Conservation (phyloP, 1,140 invertebrate genomes). For the Tetramorium parvispinum region DNA sequence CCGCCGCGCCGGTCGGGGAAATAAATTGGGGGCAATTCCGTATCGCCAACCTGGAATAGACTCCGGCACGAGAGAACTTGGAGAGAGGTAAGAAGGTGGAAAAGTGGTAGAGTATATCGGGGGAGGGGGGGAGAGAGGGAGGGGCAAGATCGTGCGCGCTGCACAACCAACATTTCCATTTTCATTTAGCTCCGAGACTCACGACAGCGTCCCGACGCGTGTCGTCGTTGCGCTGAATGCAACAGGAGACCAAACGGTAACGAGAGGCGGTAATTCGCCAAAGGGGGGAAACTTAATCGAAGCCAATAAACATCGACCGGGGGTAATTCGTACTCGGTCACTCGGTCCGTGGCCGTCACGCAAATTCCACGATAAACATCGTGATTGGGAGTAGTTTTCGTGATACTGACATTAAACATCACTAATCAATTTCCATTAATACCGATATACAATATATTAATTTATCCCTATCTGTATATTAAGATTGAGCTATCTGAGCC, state of each 20-base stretch:
- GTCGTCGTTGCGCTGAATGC: constrained; percentile 3
- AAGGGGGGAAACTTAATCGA: constrained; percentile 47
- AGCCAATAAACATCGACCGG: constrained; percentile 29
- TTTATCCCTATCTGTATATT: too few species aligned
- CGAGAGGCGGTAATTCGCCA: constrained; percentile 47
- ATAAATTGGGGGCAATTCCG: constrained; percentile 58
- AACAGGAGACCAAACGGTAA: constrained; percentile 29
- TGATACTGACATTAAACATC: constrained; percentile 2
- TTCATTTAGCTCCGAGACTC: constrained; percentile 4
- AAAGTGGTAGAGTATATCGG: constrained; percentile 23
- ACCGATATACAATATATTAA: neutral
- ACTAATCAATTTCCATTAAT: neutral
- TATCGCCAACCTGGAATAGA: constrained; percentile 50
- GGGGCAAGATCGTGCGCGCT: neutral
- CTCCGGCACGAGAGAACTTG: constrained; percentile 16
- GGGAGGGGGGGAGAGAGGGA: too few species aligned
- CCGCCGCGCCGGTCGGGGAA: constrained; percentile 10
- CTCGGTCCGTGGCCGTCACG: neutral
- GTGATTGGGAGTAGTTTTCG: constrained; percentile 3
- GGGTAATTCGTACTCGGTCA: constrained; percentile 32
- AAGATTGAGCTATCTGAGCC: too few species aligned
- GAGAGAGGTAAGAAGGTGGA: constrained; percentile 36
- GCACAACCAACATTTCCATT: constrained; percentile 43
- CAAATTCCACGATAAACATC: constrained; percentile 40
- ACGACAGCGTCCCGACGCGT: neutral